These are phyloP conservation scores for Amphiprion percula DNA, from an alignment of 2,113 vertebrate species.

Conservation along the genomic window DNA sequence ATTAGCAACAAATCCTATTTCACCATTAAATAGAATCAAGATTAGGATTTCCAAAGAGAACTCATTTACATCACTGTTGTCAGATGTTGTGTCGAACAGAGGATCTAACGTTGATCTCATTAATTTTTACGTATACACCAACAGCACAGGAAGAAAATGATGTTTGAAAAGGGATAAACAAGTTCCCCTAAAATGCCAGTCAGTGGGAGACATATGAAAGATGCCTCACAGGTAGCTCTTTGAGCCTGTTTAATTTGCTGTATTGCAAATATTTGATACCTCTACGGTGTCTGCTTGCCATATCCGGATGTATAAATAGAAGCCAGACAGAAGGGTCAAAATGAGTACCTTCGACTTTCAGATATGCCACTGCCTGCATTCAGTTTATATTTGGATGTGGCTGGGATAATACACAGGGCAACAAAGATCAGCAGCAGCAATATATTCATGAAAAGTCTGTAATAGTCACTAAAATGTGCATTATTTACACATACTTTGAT, in stretches of 20 bases:
- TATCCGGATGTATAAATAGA: slow-evolving; percentile 86
- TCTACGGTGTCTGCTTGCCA: slow-evolving; percentile 81
- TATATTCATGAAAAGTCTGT: slow-evolving; percentile 1
- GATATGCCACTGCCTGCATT: slow-evolving; percentile 54
- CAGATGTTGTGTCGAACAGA: slow-evolving; percentile 47
- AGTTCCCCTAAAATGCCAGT: slow-evolving; percentile 47
- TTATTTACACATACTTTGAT: neutral
- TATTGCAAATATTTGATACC: slow-evolving; percentile 87
- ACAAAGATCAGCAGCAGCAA: neutral
- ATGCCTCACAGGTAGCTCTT: slow-evolving; percentile 79
- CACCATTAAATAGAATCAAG: slow-evolving; percentile 71
- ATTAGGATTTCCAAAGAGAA: slow-evolving; percentile 70
- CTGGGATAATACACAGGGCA: slow-evolving; percentile 13
- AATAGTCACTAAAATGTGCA: neutral
- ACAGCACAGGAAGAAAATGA: slow-evolving; percentile 12
- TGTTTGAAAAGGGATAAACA: slow-evolving; percentile 46
- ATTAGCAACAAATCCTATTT: slow-evolving; percentile 76
- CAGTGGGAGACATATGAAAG: slow-evolving; percentile 61
- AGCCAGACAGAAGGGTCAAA: slow-evolving; percentile 81
- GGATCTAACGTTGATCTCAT: slow-evolving; percentile 37
- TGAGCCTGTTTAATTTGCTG: slow-evolving; percentile 81
- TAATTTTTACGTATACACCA: slow-evolving; percentile 33
- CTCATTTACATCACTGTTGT: slow-evolving; percentile 56
- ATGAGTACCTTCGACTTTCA: slow-evolving; percentile 79
- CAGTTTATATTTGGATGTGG: slow-evolving; percentile 52